A percentile compares a stretch with the other conserved stretches of the same genome.
Conservation (phyloP, 2,888 invertebrate species). For the Dromius quadrimaculatus region DNA sequence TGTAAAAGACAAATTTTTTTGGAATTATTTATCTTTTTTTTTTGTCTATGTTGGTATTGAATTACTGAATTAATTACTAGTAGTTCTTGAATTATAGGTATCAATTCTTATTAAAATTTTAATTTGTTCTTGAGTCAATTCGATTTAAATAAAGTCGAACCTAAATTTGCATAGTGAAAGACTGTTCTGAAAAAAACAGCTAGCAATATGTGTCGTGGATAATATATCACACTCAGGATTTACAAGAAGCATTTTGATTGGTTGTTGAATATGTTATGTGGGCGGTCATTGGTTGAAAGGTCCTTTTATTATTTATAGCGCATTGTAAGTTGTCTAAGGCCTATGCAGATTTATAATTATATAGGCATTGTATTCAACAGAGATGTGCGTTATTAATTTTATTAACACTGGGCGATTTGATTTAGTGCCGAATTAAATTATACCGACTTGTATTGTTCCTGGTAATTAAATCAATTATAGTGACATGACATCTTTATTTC, state of each 20-base stretch:
- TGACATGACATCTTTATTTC: slow-evolving; percentile 13
- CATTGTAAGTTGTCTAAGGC: slow-evolving; percentile 20
- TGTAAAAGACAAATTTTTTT: too few species aligned
- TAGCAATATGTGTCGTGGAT: slow-evolving; percentile 22
- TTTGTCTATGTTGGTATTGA: too few species aligned
- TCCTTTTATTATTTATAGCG: slow-evolving; percentile 29
- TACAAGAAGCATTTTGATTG: neutral
- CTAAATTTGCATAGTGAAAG: slow-evolving; percentile 6
- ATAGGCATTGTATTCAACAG: slow-evolving; percentile 32
- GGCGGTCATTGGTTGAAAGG: slow-evolving; percentile 17
- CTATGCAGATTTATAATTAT: slow-evolving; percentile 41
- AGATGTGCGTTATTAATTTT: slow-evolving; percentile 13
- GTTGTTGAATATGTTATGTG: slow-evolving; percentile 10
- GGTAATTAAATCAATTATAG: slow-evolving; percentile 9
- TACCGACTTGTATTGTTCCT: neutral
- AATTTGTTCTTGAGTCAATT: too few species aligned
- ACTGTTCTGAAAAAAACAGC: neutral
- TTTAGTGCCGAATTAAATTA: slow-evolving; percentile 22
- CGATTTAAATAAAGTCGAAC: slow-evolving; percentile 9
- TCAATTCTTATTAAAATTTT: neutral
- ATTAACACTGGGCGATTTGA: slow-evolving; percentile 18
- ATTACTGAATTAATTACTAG: too few species aligned
- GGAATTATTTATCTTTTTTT: too few species aligned
- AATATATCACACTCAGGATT: slow-evolving; percentile 17
- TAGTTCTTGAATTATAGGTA: too few species aligned